These are phyloP conservation scores for Lamproptera curius DNA, from an alignment of 2,888 invertebrate species.

Conservation along the genomic window DNA sequence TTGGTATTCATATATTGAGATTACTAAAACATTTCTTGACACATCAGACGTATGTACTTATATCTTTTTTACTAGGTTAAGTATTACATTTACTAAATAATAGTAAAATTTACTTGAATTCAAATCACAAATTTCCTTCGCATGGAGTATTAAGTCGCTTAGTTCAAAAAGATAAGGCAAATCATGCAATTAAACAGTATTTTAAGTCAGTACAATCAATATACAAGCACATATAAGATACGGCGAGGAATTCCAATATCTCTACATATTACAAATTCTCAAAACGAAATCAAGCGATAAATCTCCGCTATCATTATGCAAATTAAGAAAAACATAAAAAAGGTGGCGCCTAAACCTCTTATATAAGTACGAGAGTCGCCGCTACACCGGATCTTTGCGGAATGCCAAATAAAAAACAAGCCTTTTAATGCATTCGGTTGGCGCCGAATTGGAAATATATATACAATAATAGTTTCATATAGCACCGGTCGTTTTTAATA, in stretches of 20 bases:
- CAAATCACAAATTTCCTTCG: too few relatives aligned
- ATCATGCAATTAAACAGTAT: neutral
- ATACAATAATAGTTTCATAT: too few relatives aligned
- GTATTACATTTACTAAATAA: too few relatives aligned
- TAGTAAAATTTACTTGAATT: too few relatives aligned
- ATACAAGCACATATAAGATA: neutral
- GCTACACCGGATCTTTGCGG: conserved; percentile 8
- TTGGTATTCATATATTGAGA: too few relatives aligned
- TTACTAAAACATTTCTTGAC: too few relatives aligned
- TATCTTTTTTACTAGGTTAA: too few relatives aligned
- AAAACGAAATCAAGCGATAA: conserved; percentile 29
- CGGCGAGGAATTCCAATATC: conserved; percentile 5
- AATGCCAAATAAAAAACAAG: neutral
- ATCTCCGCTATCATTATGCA: conserved; percentile 44
- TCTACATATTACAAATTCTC: conserved; percentile 5
- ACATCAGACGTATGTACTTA: too few relatives aligned
- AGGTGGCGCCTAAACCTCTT: conserved; percentile 50
- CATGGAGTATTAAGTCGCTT: too few relatives aligned
- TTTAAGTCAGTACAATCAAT: neutral
- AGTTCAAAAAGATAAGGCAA: too few relatives aligned
- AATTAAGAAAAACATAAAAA: conserved; percentile 32
- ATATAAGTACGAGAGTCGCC: conserved; percentile 9
- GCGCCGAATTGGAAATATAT: neutral
- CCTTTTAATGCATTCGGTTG: neutral
- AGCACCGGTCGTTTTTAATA: too few relatives aligned